Evolutionary conservation across 1,140 invertebrate genomes (phyloP), one percentile per base, ranked within the genome.

Genomic region (Drosophila insularis): DNA sequence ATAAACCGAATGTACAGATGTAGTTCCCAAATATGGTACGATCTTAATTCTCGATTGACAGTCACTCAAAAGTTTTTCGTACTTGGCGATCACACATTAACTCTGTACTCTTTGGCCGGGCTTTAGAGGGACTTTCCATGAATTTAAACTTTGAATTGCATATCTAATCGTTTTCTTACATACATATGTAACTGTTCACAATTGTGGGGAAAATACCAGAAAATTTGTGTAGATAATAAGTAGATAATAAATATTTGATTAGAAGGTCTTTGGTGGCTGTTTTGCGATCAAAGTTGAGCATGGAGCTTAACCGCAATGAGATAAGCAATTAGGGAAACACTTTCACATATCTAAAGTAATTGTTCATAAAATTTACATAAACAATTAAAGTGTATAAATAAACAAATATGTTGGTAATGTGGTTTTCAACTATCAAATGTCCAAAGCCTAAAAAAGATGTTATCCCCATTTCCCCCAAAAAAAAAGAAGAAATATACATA

Each of bases 11-110:
- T 11, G 17, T 50, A 50, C 17, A 37, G 27, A 19, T 19, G 27
- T 35, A 11, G 32, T 17, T 35, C 31, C 55, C 55, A 58, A 58
- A 19, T 37, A 58, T 58, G 55, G 55, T 19, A 37, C 14, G 55
- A 58, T 19, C 21, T 37, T 1, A 19, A 58, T 37, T 58, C 31
- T 58, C 5, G 32, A 37, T 58, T 31, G 31, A 35, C 31, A 58
- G 31, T 58, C 55, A 58, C 32, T 50, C 43, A 50, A 50, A 11
- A 11, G 43, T 17, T 46, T 46, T 8, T 19, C 6, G 14, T 46
- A 17, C 40, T 14, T 14, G 40, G 27, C 32, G 13, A 32, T 17
- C 23, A 23, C 23, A 31, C 32, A 32, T 1, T 14, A 43, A 13
- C 35, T 37, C 6, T 58, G 4, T n/a, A 31, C 23, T 27, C 23